Conservation (phyloP, 2,888 invertebrate genomes). For the Cheilosia soror region DNA sequence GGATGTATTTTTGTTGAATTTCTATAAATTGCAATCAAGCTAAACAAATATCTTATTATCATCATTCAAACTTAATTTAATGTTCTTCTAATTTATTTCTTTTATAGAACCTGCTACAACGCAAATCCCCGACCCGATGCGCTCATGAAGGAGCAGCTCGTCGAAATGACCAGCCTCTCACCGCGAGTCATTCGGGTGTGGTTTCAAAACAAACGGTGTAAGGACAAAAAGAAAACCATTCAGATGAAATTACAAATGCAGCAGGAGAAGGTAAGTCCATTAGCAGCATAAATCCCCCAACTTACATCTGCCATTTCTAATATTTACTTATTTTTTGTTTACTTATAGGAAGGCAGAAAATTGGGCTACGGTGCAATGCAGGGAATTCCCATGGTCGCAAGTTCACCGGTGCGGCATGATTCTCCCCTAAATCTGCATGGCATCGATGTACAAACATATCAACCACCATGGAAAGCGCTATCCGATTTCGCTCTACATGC, state of each 20-base stretch:
- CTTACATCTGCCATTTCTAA: constrained; percentile 11
- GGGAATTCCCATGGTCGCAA: constrained; percentile 98
- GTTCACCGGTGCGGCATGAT: constrained; percentile 95
- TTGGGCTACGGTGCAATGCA: constrained; percentile 97
- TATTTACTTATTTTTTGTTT: constrained; percentile 76
- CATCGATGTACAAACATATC: constrained; percentile 95
- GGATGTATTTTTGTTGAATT: too few species aligned
- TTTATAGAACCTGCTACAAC: constrained; percentile 93
- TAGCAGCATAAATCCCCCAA: not conserved
- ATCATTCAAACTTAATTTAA: not conserved
- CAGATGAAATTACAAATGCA: constrained; percentile 99
- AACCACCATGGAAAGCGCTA: constrained; percentile 98
- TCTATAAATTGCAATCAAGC: too few species aligned
- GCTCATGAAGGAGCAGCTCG: constrained; percentile 99
- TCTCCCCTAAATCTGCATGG: constrained; percentile 94
- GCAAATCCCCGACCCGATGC: constrained; percentile 99
- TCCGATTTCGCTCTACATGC: constrained; percentile 98
- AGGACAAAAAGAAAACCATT: constrained; percentile 98
- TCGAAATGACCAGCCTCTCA: constrained; percentile 99
- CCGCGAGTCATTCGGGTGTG: constrained; percentile 99
- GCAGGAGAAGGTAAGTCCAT: constrained; percentile 93
- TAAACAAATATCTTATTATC: too few species aligned
- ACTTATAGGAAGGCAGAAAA: constrained; percentile 95
- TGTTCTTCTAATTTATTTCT: not conserved
- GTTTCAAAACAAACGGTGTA: constrained; percentile 99